Evolutionary conservation across 23 tunicate genomes (phyloP).

Genomic region (Styela clava): DNA sequence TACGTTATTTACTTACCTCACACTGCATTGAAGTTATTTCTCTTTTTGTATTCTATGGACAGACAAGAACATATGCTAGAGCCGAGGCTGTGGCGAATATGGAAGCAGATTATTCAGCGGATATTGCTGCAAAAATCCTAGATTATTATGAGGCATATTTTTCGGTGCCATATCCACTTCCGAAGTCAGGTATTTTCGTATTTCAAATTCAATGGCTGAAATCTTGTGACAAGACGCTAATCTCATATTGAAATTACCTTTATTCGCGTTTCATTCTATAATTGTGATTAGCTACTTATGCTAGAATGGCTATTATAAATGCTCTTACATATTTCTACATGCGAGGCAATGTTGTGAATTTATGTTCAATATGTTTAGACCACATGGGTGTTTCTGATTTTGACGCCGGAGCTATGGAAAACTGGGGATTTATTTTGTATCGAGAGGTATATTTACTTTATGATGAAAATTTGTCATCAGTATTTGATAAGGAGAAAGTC

Average conservation of each 20-base stretch:
- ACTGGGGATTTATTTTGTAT: constrained; percentile 87
- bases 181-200: constrained; percentile 60
- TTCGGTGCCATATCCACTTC: constrained; percentile 45
- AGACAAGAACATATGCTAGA: constrained; percentile 74
- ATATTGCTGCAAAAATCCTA: constrained; percentile 34
- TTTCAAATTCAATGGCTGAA: too few relatives aligned
- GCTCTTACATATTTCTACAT: too few relatives aligned
- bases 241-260: too few relatives aligned
- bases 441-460: constrained; percentile 54
- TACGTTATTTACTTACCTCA: too few relatives aligned
- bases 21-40: too few relatives aligned
- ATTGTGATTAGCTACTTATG: too few relatives aligned
- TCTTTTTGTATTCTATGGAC: too few relatives aligned
- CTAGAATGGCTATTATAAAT: too few relatives aligned
- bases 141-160: constrained; percentile 36
- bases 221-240: too few relatives aligned
- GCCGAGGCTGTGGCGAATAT: constrained; percentile 41
- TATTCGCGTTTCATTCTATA: too few relatives aligned
- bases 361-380: too few relatives aligned
- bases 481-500: constrained; percentile 35
- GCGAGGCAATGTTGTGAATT: too few relatives aligned
- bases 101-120: constrained; percentile 51
- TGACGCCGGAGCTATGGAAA: constrained; percentile 92
- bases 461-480: constrained; percentile 41
- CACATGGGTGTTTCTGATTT: constrained; percentile 76